These are phyloP conservation scores for Pristis pectinata DNA, from an alignment of 2,797 vertebrate species.

Conservation along the genomic window DNA sequence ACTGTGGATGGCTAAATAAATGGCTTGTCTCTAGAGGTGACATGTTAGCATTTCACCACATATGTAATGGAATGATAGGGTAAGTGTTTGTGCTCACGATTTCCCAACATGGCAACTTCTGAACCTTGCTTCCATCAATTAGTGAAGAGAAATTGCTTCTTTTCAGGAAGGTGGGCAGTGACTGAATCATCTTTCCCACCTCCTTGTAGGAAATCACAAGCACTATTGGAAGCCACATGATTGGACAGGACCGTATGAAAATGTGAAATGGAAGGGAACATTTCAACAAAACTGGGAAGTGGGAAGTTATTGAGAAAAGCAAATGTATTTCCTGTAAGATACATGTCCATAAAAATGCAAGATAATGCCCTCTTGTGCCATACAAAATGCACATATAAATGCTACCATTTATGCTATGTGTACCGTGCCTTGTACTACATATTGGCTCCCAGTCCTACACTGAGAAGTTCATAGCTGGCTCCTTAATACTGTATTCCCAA, in stretches of 20 bases:
- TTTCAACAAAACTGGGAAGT: not conserved
- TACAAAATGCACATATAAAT: not conserved
- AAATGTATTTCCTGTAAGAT: not conserved
- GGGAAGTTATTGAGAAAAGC: not conserved
- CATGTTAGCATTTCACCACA: not conserved
- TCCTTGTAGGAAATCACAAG: not conserved
- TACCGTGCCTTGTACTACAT: conserved; percentile 14
- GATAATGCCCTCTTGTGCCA: conserved; percentile 14
- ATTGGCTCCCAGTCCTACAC: not conserved
- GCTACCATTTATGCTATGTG: not conserved
- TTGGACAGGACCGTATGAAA: no score
- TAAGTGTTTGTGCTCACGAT: not conserved
- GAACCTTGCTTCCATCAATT: not conserved
- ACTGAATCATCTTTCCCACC: not conserved
- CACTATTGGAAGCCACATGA: not conserved
- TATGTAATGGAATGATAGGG: not conserved
- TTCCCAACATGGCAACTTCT: not conserved
- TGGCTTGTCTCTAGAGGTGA: not conserved
- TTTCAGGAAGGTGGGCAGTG: no score
- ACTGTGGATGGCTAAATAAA: not conserved
- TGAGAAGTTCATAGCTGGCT: not conserved
- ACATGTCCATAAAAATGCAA: not conserved
- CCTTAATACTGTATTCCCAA: not conserved
- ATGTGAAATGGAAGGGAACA: not conserved
- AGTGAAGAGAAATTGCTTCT: not conserved